These are phyloP conservation scores for Tapirus indicus DNA, from an alignment of 2,797 vertebrate species.

Conservation along the genomic window DNA sequence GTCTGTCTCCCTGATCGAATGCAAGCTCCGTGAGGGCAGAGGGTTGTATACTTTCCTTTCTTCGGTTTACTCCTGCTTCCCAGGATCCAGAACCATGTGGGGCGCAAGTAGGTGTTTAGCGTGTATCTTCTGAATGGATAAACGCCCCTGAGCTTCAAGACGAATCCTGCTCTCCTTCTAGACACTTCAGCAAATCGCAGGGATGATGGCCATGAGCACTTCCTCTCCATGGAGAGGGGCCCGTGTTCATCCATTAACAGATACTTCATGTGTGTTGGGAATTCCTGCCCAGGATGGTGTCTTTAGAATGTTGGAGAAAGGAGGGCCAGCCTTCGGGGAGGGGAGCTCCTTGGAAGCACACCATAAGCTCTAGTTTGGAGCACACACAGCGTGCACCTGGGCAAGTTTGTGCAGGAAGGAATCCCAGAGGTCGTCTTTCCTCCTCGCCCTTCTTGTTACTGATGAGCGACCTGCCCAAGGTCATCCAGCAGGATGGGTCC, in stretches of 20 bases:
- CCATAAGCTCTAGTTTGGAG: not conserved
- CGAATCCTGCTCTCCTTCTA: not conserved
- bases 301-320: rapidly evolving
- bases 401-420: not conserved
- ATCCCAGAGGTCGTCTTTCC: too few species aligned
- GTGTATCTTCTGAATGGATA: rapidly evolving
- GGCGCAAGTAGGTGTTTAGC: not conserved
- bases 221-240: not conserved
- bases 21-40: not conserved
- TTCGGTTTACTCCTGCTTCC: not conserved
- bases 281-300: rapidly evolving
- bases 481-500: not conserved
- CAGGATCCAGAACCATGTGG: not conserved
- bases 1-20: not conserved
- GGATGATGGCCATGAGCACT: rapidly evolving
- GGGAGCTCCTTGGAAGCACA: not conserved
- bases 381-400: rapidly evolving
- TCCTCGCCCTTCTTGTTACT: not conserved
- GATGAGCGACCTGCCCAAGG: too few species aligned
- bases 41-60: not conserved
- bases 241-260: rapidly evolving
- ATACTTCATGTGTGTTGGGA: rapidly evolving
- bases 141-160: not conserved
- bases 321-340: too few species aligned
- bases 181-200: too few species aligned